phyloP scores from a whole-genome alignment of 64 coral and sea anemone genomes.

The Porites lutea region DNA sequence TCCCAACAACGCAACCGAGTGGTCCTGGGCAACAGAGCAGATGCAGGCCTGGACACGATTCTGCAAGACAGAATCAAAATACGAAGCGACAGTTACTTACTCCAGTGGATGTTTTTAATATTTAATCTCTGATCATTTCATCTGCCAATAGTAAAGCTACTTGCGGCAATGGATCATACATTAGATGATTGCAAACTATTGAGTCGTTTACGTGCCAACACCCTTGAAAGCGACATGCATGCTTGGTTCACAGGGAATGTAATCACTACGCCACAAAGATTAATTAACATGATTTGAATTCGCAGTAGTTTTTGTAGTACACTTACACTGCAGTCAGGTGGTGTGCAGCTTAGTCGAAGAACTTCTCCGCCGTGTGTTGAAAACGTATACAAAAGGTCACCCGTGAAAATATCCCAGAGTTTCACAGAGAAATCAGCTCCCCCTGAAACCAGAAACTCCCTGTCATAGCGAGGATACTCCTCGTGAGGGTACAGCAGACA shows the following conservation, averaged over 20 bases:
- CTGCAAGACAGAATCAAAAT: conserved; percentile 26
- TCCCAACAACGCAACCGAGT: conserved; percentile 89
- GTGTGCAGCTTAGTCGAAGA: conserved; percentile 85
- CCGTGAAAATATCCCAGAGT: conserved; percentile 91
- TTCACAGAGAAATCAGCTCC: conserved; percentile 96
- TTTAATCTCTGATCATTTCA: no score
- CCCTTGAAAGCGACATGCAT: no score
- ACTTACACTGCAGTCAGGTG: conserved; percentile 95
- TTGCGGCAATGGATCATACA: no score
- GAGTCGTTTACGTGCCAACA: no score
- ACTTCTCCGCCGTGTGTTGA: conserved; percentile 91
- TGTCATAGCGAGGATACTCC: conserved; percentile 80
- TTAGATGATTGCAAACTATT: no score
- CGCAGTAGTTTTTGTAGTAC: background rate
- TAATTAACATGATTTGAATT: background rate
- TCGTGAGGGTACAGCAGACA: conserved; percentile 96
- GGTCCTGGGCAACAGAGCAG: conserved; percentile 91
- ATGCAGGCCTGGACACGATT: conserved; percentile 88
- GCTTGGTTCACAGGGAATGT: no score
- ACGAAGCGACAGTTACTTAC: background rate
- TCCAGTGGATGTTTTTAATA: background rate
- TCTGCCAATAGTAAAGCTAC: no score
- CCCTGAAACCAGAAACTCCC: conserved; percentile 88
- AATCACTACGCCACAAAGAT: no score
- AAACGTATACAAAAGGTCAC: conserved; percentile 87